Conservation (phyloP, 1,140 invertebrate genomes). For the Stegodyphus mimosarum region DNA sequence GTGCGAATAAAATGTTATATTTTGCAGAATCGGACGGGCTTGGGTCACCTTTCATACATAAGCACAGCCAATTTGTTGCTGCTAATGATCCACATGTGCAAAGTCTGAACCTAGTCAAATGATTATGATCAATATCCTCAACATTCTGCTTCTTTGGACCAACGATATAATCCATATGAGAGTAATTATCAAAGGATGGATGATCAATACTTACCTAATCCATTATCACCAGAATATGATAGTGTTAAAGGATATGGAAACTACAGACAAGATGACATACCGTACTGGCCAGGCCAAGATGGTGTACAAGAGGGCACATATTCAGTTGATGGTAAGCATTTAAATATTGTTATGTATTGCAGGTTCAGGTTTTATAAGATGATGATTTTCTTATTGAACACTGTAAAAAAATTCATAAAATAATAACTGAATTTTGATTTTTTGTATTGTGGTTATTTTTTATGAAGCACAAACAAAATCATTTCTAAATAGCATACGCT, state of each 20-base stretch:
- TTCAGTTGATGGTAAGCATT: conserved; percentile 18
- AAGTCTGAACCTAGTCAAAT: conserved; percentile 25
- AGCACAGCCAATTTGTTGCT: conserved; percentile 42
- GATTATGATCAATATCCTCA: conserved; percentile 52
- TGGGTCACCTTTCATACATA: conserved; percentile 45
- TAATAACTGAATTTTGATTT: no score
- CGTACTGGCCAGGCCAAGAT: conserved; percentile 43
- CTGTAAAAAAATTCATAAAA: no score
- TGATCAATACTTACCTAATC: conserved; percentile 39
- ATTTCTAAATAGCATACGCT: no score
- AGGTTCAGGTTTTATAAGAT: no score
- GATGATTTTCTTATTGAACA: no score
- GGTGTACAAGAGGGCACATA: conserved; percentile 6
- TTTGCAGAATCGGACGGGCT: conserved; percentile 4
- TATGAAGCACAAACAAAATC: no score
- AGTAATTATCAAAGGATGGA: conserved; percentile 36
- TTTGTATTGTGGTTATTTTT: no score
- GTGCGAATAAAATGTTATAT: not conserved
- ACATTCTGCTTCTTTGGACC: conserved; percentile 1
- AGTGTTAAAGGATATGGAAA: conserved; percentile 6
- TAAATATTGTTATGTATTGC: no score
- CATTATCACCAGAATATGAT: conserved; percentile 42
- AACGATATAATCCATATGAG: conserved; percentile 39
- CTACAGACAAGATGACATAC: conserved; percentile 31
- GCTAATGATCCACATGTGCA: conserved; percentile 51